Evolutionary conservation across 2,888 invertebrate genomes (phyloP).

Genomic region (Myopa tessellatipennis): DNA sequence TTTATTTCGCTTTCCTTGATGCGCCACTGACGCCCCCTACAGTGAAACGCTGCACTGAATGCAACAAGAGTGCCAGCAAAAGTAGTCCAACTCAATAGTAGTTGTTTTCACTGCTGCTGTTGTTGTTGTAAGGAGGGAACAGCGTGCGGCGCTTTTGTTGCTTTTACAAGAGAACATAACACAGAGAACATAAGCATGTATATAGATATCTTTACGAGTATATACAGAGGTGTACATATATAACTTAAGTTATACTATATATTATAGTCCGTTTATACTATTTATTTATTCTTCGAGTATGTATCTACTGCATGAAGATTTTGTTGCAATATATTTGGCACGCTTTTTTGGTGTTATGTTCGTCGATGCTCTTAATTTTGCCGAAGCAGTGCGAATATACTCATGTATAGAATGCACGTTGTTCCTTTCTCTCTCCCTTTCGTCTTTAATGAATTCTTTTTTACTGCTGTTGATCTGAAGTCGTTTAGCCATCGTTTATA

Average conservation of each 20-base stretch:
- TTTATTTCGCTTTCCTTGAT: neutral
- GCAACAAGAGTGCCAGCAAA: conserved; percentile 16
- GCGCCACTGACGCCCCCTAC: neutral
- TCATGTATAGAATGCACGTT: neutral
- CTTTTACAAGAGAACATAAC: neutral
- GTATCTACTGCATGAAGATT: neutral
- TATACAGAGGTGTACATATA: neutral
- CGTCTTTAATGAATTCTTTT: neutral
- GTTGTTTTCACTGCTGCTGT: neutral
- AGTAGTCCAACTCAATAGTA: conserved; percentile 20
- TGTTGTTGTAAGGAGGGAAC: neutral
- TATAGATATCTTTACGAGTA: neutral
- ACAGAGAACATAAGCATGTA: neutral
- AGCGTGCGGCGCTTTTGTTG: conserved; percentile 2
- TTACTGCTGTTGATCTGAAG: neutral
- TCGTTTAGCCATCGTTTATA: neutral
- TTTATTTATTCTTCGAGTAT: neutral
- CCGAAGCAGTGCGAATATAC: neutral
- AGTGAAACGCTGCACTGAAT: neutral
- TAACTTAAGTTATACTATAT: neutral
- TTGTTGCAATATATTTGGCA: neutral
- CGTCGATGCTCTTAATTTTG: conserved; percentile 2
- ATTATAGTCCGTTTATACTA: neutral
- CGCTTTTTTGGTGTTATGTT: neutral
- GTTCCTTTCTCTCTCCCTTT: neutral